A percentile compares a stretch with the other conserved stretches of the same genome.
phyloP scores from a whole-genome alignment of 2,797 vertebrate genomes.

The Hydrocynus forskahlii region DNA sequence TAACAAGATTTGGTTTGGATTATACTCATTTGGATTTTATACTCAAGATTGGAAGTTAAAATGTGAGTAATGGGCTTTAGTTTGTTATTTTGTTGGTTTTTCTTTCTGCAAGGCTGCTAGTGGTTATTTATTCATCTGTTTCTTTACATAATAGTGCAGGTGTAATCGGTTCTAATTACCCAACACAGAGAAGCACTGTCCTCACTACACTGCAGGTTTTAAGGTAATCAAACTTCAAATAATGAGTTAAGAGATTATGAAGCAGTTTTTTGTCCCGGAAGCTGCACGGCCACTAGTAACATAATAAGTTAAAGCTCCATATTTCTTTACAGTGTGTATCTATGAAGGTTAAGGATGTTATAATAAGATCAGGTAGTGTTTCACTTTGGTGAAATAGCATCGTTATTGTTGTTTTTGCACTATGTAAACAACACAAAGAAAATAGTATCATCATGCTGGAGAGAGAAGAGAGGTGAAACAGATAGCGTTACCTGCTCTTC shows the following conservation, averaged over 20 bases:
- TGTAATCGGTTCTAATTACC: background rate
- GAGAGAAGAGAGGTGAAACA: slow-evolving; percentile 46
- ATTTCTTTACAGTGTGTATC: background rate
- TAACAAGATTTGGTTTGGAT: slow-evolving; percentile 17
- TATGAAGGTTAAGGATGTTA: background rate
- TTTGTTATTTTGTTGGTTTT: background rate
- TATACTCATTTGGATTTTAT: slow-evolving; percentile 1
- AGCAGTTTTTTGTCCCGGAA: too few species aligned
- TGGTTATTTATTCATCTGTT: background rate
- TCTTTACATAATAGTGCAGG: background rate
- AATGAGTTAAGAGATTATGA: too few species aligned
- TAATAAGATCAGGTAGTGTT: background rate
- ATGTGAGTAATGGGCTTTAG: background rate
- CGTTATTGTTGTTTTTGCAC: background rate
- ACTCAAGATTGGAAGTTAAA: background rate
- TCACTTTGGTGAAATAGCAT: background rate
- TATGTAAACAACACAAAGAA: slow-evolving; percentile 9
- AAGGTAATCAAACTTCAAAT: too few species aligned
- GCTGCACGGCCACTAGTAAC: too few species aligned
- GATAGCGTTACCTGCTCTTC: slow-evolving; percentile 47
- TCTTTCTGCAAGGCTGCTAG: background rate
- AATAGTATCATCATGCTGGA: slow-evolving; percentile 17
- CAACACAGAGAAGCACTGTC: background rate
- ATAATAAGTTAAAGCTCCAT: too few species aligned
- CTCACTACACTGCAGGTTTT: too few species aligned